These are phyloP conservation scores for Hemaris fuciformis DNA, from an alignment of 2,888 invertebrate genomes.

Conservation along the genomic window DNA sequence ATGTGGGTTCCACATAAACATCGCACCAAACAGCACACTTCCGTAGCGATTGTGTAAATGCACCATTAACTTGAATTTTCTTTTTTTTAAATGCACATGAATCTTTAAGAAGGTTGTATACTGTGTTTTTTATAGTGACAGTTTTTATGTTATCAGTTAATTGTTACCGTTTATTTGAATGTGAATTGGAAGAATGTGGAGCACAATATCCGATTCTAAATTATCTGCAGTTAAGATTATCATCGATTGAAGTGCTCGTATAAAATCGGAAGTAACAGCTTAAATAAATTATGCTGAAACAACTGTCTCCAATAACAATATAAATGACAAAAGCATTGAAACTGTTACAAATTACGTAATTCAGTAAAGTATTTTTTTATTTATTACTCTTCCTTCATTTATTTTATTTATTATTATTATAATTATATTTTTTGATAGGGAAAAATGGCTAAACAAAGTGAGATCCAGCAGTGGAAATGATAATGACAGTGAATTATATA, in stretches of 20 bases:
- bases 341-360: no score
- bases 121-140: not conserved
- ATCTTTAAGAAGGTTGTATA: not conserved
- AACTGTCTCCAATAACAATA: no score
- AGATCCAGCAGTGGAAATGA: no score
- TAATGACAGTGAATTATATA: no score
- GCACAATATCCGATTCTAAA: not conserved
- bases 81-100: not conserved
- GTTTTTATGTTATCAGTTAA: not conserved
- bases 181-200: not conserved
- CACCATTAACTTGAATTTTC: not conserved
- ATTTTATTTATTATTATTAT: no score
- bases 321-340: no score
- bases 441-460: no score
- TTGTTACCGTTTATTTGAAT: not conserved
- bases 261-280: no score
- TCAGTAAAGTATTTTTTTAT: no score
- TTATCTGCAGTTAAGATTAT: not conserved
- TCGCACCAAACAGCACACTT: not conserved
- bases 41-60: not conserved
- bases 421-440: no score
- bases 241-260: not conserved
- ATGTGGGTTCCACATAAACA: not conserved
- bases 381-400: no score
- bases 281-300: no score